Evolutionary conservation across 2,113 vertebrate genomes (phyloP), one percentile per base, ranked within the genome.

Genomic region (Perca fluviatilis): DNA sequence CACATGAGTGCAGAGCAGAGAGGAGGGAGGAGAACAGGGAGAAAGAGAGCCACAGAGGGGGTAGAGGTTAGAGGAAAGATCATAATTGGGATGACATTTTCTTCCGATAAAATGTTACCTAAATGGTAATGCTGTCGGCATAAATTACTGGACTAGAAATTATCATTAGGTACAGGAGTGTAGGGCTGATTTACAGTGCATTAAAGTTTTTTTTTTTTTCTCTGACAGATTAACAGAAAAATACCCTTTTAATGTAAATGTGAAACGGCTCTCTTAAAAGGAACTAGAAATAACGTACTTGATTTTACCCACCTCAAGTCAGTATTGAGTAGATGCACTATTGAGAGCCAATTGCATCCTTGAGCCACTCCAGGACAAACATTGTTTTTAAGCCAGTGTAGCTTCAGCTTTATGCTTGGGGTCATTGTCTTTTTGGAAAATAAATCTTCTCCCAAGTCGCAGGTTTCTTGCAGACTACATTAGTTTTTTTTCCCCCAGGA

Each of bases 71-170:
- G 69, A 82, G 54, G 30, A 75, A 47, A 82, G 71, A 73, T 83
- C 61, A 68, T 86, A 90, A 88, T 84, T 87, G 65, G 69, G 43
- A 70, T 90, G 90, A 90, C 86, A 88, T 90, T 89, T 81, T 87
- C 63, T 46, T 49, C 14, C 49, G 2, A 18, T 33, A 51, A 40
- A 68, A 13, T 6, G 19, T 57, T 47, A 16, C 25, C 14, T 60
- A 40, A 33, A 25, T 49, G 62, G 19, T 27, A 43, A 71, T n/a
- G 65, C 47, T 62, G 43, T 23, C 8, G 0, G 40, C 40, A 36
- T n/a, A 36, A 77, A 77, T 77, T 7, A 67, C 18, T 46, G 25
- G 8, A 77, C 8, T 5, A 57, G 23, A 16, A 51, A 11, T 14
- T 13, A 19, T 46, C 11, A 27, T 56, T 18, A 36, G 30, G 19